A percentile compares a stretch with the other conserved stretches of the same genome.
Evolutionary conservation across 2,888 invertebrate species (phyloP).

Genomic region (Microdon myrmicae): DNA sequence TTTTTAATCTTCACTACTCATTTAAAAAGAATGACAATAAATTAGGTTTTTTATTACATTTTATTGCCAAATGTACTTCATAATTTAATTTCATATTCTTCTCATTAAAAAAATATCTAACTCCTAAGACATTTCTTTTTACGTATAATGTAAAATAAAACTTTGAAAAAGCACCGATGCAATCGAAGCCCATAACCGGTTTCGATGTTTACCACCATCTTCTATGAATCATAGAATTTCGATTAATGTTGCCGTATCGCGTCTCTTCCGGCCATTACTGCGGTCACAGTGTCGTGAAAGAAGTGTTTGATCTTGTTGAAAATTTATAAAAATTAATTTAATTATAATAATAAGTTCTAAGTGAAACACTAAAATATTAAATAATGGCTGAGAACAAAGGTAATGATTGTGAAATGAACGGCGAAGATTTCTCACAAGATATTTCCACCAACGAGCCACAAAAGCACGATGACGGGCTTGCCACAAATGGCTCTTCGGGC

Average conservation of each 20-base stretch:
- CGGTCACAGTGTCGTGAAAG: constrained; percentile 61
- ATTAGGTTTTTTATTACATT: no score
- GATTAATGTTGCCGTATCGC: constrained; percentile 53
- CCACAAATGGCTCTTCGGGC: constrained; percentile 60
- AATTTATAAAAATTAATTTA: constrained; percentile 44
- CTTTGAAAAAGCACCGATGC: no score
- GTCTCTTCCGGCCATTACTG: constrained; percentile 66
- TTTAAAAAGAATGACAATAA: no score
- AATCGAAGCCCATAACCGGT: no score
- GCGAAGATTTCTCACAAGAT: constrained; percentile 83
- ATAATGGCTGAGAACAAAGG: constrained; percentile 70
- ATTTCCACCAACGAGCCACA: constrained; percentile 69
- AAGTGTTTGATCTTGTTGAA: constrained; percentile 35
- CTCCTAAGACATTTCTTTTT: no score
- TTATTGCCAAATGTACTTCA: no score
- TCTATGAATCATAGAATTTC: no score
- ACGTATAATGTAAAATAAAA: no score
- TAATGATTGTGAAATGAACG: constrained; percentile 77
- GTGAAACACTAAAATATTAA: constrained; percentile 39
- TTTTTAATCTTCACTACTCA: no score
- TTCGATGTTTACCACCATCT: no score
- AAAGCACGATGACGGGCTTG: constrained; percentile 77
- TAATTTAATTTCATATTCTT: no score
- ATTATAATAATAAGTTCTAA: constrained; percentile 46
- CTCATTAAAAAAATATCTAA: no score